Base-by-base conservation (phyloP, 2,888 invertebrate genomes). In the Copidosoma aretas region DNA sequence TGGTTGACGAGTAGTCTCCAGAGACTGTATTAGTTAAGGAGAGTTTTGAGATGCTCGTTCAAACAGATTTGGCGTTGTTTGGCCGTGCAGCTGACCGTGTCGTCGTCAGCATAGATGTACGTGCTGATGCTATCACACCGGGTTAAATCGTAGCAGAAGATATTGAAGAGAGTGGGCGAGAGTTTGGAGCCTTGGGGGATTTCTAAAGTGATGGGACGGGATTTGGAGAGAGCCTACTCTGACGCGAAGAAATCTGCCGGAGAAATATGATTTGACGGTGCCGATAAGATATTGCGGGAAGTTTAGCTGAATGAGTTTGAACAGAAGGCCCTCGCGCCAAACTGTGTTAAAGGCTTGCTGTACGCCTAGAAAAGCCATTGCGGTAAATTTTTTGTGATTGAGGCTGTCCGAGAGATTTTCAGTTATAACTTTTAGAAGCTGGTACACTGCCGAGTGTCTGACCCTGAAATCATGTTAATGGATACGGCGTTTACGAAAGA, bases 261-360 rank as follows among this genome's bases (percentile, higher is more conserved):
- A 1, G 0, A 59, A 52, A 17, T 24, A 64, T 0, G 59, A 64
- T 19, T 59, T 21, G 10, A 64, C 8, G 10, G 52, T 10, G 1
- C 58, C 59, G 1, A 53, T 64, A 10, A 59, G 52, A 22, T 56
- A 52, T 21, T 43, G n/a, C 10, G 49, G 66, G 19, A 17, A 56
- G 0, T 60, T 24, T 15, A 62, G 51, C 0, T 10, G 19, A 0
- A 56, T 62, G 4, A 70, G 21, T 41, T 70, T 66, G 12, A 19
- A 51, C 1, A 66, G 39, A 0, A 70, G 57, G 0, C 66, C 66
- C 0, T 58, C 43, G 17, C 60, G 63, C 70, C 62, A 66, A 8
- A 66, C 63, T 49, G 56, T 59, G 15, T 70, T 63, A 25, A 70
- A 66, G 8, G 66, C 62, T 62, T 65, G 59, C 19, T 53, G 39